These are phyloP conservation scores for Vanacampus margaritifer DNA, from an alignment of 2,113 vertebrate genomes.

Conservation along the genomic window DNA sequence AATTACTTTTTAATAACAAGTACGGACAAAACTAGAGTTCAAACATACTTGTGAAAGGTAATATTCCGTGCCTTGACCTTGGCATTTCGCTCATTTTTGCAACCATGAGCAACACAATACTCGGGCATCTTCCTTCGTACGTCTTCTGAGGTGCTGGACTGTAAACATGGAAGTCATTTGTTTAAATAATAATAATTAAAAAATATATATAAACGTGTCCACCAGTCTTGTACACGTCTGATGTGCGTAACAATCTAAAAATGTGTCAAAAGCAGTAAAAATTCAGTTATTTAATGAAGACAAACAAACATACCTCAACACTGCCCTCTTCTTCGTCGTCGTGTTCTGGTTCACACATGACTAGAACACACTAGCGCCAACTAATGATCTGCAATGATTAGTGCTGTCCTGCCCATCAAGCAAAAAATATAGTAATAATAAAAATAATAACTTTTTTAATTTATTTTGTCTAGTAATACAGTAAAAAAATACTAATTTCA, in stretches of 20 bases:
- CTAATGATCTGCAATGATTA: neutral
- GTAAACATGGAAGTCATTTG: neutral
- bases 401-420: neutral
- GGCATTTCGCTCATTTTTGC: conserved; percentile 7
- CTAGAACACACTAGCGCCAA: neutral
- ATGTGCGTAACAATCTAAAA: neutral
- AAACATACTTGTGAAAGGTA: conserved; percentile 34
- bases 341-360: neutral
- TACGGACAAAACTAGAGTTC: neutral
- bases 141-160: neutral
- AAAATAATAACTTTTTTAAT: neutral
- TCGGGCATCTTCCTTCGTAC: conserved; percentile 23
- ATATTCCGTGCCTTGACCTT: conserved; percentile 10
- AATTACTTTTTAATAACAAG: too few relatives aligned
- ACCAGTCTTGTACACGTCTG: neutral
- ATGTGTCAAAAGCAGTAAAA: neutral
- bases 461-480: too few relatives aligned
- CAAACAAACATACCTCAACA: neutral
- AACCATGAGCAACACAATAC: conserved; percentile 19
- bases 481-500: too few relatives aligned
- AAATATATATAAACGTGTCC: too few relatives aligned
- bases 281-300: neutral
- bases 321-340: neutral
- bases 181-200: too few relatives aligned
- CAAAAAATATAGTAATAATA: neutral